phyloP scores from a whole-genome alignment of 2,797 vertebrate species.

The Chelmon rostratus region DNA sequence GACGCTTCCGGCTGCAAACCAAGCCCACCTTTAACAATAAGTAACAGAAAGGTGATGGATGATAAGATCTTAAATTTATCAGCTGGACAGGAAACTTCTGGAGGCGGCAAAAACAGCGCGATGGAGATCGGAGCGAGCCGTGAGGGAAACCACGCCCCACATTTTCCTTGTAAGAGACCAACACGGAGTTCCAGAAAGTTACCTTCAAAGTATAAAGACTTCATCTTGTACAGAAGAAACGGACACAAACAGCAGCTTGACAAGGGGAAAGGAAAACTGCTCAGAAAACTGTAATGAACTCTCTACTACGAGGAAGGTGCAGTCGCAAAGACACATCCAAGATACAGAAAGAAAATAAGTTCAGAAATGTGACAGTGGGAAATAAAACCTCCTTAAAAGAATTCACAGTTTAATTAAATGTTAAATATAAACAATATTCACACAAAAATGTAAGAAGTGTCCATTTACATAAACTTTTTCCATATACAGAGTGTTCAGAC shows the following conservation, averaged over 20 bases:
- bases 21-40: background rate
- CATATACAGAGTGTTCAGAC: conserved; percentile 16
- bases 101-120: accelerated
- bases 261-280: background rate
- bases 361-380: background rate
- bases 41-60: accelerated
- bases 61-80: background rate
- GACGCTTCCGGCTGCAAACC: no score
- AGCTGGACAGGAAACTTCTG: background rate
- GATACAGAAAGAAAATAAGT: background rate
- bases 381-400: conserved; percentile 33
- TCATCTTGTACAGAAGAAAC: background rate
- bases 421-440: conserved; percentile 34
- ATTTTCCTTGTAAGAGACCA: background rate
- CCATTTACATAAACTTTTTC: conserved; percentile 25
- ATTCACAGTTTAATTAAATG: conserved; percentile 75
- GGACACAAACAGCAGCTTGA: background rate
- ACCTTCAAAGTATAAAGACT: background rate
- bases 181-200: no score
- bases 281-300: background rate
- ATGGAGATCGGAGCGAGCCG: background rate
- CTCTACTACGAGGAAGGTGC: background rate
- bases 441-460: conserved; percentile 24
- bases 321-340: no score
- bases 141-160: background rate